Evolutionary conservation across 2,113 vertebrate species (phyloP).

Genomic region (Zosterops japonicus): DNA sequence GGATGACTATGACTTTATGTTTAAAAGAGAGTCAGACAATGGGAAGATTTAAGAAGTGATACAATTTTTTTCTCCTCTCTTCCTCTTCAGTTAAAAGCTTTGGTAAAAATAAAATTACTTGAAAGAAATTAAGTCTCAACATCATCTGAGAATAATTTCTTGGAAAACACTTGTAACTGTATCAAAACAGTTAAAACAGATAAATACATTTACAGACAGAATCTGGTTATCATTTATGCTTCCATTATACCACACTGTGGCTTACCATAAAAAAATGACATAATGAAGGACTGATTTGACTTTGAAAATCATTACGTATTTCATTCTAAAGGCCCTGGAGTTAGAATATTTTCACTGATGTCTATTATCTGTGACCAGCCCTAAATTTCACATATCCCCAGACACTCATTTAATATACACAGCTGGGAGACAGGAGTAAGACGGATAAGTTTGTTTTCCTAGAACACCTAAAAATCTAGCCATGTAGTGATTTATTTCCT

Average conservation of each 20-base stretch:
- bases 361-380: conserved; percentile 19
- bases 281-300: neutral
- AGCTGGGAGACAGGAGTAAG: conserved; percentile 54
- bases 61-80: fast-evolving
- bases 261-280: neutral
- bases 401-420: conserved; percentile 47
- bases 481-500: conserved; percentile 59
- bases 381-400: conserved; percentile 60
- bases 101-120: neutral
- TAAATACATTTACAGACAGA: neutral
- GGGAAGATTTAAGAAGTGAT: neutral
- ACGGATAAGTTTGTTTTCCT: conserved; percentile 38
- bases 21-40: neutral
- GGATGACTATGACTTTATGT: neutral
- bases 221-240: neutral
- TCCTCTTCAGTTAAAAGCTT: neutral
- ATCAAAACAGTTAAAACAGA: neutral
- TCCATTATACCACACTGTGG: neutral
- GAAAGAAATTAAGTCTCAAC: neutral
- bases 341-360: conserved; percentile 31
- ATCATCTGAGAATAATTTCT: neutral
- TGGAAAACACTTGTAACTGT: neutral
- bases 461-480: conserved; percentile 41
- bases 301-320: conserved; percentile 57
- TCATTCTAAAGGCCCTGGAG: neutral